These are phyloP conservation scores for Corythornis madagascariensis DNA, from an alignment of 2,113 vertebrate genomes.

Conservation along the genomic window DNA sequence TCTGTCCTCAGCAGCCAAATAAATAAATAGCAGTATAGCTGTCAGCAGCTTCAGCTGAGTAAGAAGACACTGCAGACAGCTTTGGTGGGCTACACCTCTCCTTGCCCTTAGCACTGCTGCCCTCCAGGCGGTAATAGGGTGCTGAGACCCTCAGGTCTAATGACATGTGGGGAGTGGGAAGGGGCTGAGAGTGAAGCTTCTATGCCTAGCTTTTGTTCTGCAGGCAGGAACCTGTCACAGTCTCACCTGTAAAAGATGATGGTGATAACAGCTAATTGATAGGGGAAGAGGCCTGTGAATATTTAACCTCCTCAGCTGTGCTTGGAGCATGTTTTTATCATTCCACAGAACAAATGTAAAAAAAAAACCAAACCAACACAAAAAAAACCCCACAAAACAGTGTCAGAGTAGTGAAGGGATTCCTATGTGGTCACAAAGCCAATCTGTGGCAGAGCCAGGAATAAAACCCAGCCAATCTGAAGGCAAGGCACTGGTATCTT, in stretches of 20 bases:
- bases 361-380: background rate
- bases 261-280: background rate
- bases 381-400: background rate
- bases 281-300: background rate
- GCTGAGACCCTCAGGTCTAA: background rate
- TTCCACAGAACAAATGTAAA: background rate
- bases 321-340: background rate
- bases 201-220: background rate
- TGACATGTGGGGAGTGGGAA: background rate
- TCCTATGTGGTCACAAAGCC: background rate
- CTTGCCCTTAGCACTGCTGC: background rate
- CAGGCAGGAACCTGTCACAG: background rate
- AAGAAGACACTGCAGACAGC: background rate
- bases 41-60: constrained; percentile 36
- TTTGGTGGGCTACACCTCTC: background rate
- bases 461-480: background rate
- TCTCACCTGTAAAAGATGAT: background rate
- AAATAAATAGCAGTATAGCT: constrained; percentile 62
- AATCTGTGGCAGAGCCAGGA: background rate
- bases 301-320: background rate
- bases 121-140: background rate
- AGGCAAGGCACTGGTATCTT: background rate
- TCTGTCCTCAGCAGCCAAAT: constrained; percentile 61
- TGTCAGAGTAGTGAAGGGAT: background rate
- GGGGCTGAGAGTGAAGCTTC: background rate